phyloP scores from a whole-genome alignment of 2,113 vertebrate species.

The Corapipo altera region DNA sequence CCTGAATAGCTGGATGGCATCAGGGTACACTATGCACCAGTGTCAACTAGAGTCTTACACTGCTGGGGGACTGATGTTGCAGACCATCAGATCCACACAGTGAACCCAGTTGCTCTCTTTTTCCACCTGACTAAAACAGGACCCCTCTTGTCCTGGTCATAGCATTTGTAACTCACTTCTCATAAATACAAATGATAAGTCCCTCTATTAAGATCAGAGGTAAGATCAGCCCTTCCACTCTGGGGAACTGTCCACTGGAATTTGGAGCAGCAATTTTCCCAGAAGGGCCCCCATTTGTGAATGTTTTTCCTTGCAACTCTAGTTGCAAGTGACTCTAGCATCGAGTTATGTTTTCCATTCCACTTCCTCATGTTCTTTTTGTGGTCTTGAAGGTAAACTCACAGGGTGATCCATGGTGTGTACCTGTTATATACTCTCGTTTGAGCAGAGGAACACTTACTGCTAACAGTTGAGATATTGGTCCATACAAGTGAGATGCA shows the following conservation, averaged over 20 bases:
- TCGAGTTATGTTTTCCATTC: background rate
- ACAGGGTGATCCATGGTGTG: background rate
- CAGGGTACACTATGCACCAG: background rate
- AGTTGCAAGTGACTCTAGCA: background rate
- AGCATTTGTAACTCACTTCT: background rate
- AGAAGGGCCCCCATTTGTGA: background rate
- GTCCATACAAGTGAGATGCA: background rate
- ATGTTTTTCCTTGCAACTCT: background rate
- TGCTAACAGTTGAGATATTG: background rate
- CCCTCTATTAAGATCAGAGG: background rate
- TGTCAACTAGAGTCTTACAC: background rate
- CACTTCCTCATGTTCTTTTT: background rate
- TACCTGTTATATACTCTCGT: background rate
- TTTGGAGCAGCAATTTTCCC: background rate
- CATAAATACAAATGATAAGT: background rate
- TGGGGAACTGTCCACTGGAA: background rate
- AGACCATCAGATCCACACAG: background rate
- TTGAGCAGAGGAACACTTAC: background rate
- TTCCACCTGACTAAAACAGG: background rate
- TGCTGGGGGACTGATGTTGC: background rate
- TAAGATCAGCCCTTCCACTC: background rate
- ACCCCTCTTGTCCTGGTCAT: background rate
- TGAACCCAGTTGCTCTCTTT: rapidly evolving
- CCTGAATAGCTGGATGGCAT: background rate
- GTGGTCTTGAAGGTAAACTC: background rate